Base-by-base conservation (phyloP, 2,888 invertebrate species). In the Diloba caeruleocephala region DNA sequence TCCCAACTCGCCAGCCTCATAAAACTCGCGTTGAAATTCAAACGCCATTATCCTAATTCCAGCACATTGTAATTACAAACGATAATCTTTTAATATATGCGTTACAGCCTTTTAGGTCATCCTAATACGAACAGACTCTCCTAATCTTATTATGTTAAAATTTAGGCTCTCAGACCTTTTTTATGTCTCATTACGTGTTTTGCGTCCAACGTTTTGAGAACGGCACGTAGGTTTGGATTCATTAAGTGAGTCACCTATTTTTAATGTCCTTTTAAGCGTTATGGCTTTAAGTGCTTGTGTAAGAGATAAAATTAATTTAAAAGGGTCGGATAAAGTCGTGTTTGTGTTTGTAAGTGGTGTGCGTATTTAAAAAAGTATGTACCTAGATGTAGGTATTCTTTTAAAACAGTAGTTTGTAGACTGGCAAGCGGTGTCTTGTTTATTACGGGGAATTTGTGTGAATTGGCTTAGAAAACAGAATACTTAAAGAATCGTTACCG, bases 101-200 rank as follows among this genome's bases (percentile, higher is more conserved):
- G 56, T 14, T 28, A 21, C 60, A 67, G 62, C 70, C 69, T 74
- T 73, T 64, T 62, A 36, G 45, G 42, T 34, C 38, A 46, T 43
- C 26, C n/a, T 52, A 25, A 59, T 9, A 33, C 26, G 32, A 44
- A 36, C 38, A 46, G 12, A 57, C 45, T 49, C 36, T 39, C 53
- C 48, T 78, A 78, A 80, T 78, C 76, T 75, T 76, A 68, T 78
- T 76, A 75, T 74, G 70, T 66, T 60, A 62, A 71, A 71, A 60
- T 71, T 68, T 57, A 25, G 14, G 43, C 34, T 12, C 6, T 13
- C 17, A 38, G 48, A 54, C 43, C 59, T 64, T 68, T 75, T 78
- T 59, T 81, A 70, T 71, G 51, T 51, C 42, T 67, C 74, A 78
- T 76, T 74, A 79, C 74, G 67, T 70, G 61, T 61, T 76, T 74